phyloP scores from a whole-genome alignment of 2,888 invertebrate genomes.

The Cotesia congregata region DNA sequence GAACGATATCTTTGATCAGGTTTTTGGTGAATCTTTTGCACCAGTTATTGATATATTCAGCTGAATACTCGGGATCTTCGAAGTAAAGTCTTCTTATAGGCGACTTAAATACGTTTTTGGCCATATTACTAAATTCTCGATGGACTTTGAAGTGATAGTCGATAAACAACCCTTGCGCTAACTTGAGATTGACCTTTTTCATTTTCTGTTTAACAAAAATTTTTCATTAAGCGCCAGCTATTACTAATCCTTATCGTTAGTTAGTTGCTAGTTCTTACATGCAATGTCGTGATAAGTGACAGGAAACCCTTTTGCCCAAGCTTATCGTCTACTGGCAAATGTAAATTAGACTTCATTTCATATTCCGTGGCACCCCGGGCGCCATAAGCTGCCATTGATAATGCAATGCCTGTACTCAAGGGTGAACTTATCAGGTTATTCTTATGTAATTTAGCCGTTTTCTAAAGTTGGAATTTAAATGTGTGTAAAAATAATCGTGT shows the following conservation, averaged over 20 bases:
- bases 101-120: neutral
- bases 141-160: no score
- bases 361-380: conserved; percentile 54
- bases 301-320: conserved; percentile 48
- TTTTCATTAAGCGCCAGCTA: no score
- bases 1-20: conserved; percentile 84
- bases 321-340: conserved; percentile 49
- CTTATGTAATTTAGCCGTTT: conserved; percentile 35
- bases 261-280: conserved; percentile 45
- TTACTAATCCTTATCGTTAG: no score
- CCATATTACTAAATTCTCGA: neutral
- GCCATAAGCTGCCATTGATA: conserved; percentile 59
- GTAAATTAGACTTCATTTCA: conserved; percentile 52
- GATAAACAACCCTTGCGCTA: no score
- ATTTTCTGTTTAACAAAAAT: no score
- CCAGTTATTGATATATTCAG: conserved; percentile 82
- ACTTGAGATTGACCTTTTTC: no score
- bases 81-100: conserved; percentile 77
- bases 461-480: conserved; percentile 36
- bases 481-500: no score
- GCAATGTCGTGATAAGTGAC: conserved; percentile 51
- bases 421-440: conserved; percentile 61
- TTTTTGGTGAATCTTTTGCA: conserved; percentile 83
- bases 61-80: conserved; percentile 66
- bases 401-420: conserved; percentile 59